phyloP scores from a whole-genome alignment of 2,888 invertebrate genomes.

The Philereme transversata region DNA sequence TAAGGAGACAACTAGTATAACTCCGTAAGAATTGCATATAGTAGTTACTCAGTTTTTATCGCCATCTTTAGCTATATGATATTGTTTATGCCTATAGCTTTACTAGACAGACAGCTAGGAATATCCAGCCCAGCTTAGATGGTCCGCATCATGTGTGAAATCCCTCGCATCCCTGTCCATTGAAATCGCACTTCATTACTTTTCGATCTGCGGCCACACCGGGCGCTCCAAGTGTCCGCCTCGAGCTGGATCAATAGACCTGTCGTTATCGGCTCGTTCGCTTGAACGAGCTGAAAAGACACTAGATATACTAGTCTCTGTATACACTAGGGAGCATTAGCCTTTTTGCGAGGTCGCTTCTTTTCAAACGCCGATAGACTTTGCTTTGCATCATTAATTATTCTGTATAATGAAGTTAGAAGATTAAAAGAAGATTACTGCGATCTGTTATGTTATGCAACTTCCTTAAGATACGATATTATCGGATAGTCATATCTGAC shows the following conservation, averaged over 20 bases:
- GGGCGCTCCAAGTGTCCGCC: constrained; percentile 34
- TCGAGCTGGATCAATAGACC: constrained; percentile 44
- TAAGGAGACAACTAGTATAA: too few species aligned
- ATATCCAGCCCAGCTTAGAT: constrained; percentile 1
- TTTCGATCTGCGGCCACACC: constrained; percentile 43
- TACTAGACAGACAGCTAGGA: neutral
- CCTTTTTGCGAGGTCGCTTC: constrained; percentile 10
- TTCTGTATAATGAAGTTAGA: too few species aligned
- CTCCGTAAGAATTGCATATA: too few species aligned
- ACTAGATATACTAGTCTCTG: constrained; percentile 12
- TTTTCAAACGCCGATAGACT: constrained; percentile 6
- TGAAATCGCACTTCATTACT: constrained; percentile 45
- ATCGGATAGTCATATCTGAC: too few species aligned
- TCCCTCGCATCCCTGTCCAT: constrained; percentile 9
- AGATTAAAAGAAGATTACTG: too few species aligned
- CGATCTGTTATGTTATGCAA: too few species aligned
- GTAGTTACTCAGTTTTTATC: too few species aligned
- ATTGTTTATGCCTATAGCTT: too few species aligned
- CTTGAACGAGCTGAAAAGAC: constrained; percentile 30
- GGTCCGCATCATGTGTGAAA: constrained; percentile 9
- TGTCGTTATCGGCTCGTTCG: constrained; percentile 41
- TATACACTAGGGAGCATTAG: constrained; percentile 12
- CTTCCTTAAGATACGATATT: too few species aligned
- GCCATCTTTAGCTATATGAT: too few species aligned
- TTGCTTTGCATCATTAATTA: constrained; percentile 9